Evolutionary conservation across 2,888 invertebrate genomes (phyloP).

Genomic region (Halocaridina rubra): DNA sequence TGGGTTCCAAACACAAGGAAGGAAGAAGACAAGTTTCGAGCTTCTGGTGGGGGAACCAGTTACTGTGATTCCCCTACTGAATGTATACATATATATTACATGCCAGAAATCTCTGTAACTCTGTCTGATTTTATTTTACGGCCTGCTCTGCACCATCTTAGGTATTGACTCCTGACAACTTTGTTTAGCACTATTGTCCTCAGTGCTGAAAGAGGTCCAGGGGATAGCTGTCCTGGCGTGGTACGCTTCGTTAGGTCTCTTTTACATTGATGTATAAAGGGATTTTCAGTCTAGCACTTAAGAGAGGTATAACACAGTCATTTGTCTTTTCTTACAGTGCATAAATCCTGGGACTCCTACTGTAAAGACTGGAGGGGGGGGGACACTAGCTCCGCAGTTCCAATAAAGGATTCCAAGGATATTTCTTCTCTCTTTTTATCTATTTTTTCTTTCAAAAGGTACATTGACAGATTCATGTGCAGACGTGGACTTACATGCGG

Average conservation of each 20-base stretch:
- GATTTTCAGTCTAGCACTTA: too few species aligned
- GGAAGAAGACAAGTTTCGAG: too few species aligned
- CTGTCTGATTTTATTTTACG: slow-evolving; percentile 28
- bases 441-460: not conserved
- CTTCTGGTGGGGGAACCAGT: not conserved
- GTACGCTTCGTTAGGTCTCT: too few species aligned
- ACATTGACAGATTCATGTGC: too few species aligned
- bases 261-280: too few species aligned
- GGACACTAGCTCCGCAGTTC: not conserved
- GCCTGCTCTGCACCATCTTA: slow-evolving; percentile 11
- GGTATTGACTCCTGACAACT: slow-evolving; percentile 51
- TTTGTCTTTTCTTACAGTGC: too few species aligned
- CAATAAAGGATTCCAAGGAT: slow-evolving; percentile 10
- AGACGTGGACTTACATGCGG: too few species aligned
- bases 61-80: not conserved
- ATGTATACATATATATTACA: not conserved
- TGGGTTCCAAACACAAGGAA: too few species aligned
- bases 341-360: slow-evolving; percentile 28
- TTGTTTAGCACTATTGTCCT: slow-evolving; percentile 38
- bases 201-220: slow-evolving; percentile 14
- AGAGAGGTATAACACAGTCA: too few species aligned
- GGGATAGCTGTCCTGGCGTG: too few species aligned
- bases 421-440: not conserved
- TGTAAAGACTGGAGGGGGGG: not conserved
- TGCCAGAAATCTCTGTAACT: slow-evolving; percentile 22